A percentile compares a stretch with the other conserved stretches of the same genome.
These are phyloP conservation scores for Melanostoma mellinum DNA, from an alignment of 2,888 invertebrate species.

Conservation along the genomic window DNA sequence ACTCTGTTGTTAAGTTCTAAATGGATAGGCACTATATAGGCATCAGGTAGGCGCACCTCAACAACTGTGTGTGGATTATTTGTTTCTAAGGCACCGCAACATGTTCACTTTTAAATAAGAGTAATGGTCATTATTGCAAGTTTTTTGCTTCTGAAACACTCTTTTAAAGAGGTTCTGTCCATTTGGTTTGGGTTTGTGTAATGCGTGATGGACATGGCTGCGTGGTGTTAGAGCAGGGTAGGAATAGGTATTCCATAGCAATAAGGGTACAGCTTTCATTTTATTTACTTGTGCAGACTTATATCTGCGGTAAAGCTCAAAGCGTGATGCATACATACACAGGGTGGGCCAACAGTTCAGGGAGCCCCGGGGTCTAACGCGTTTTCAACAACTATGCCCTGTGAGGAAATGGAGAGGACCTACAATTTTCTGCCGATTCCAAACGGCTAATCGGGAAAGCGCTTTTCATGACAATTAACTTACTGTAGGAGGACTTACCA, in stretches of 20 bases:
- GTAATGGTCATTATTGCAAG: slow-evolving; percentile 61
- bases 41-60: slow-evolving; percentile 53
- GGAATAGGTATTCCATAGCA: background rate
- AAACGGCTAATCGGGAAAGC: too few relatives aligned
- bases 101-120: slow-evolving; percentile 57
- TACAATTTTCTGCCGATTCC: too few relatives aligned
- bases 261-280: background rate
- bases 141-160: slow-evolving; percentile 60
- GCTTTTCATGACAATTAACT: too few relatives aligned
- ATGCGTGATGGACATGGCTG: slow-evolving; percentile 17
- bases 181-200: slow-evolving; percentile 18
- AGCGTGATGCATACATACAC: too few relatives aligned
- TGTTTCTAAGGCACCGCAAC: slow-evolving; percentile 17
- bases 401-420: too few relatives aligned
- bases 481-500: too few relatives aligned
- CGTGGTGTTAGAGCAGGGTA: background rate
- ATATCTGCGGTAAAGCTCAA: too few relatives aligned
- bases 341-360: too few relatives aligned
- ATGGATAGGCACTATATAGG: slow-evolving; percentile 27
- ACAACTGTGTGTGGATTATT: slow-evolving; percentile 2
- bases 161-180: slow-evolving; percentile 34
- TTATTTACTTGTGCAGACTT: background rate
- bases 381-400: too few relatives aligned
- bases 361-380: too few relatives aligned
- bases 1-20: background rate